A percentile compares a stretch with the other conserved stretches of the same genome.
These are phyloP conservation scores for Bombus pascuorum DNA, from an alignment of 1,140 invertebrate species.

Conservation along the genomic window DNA sequence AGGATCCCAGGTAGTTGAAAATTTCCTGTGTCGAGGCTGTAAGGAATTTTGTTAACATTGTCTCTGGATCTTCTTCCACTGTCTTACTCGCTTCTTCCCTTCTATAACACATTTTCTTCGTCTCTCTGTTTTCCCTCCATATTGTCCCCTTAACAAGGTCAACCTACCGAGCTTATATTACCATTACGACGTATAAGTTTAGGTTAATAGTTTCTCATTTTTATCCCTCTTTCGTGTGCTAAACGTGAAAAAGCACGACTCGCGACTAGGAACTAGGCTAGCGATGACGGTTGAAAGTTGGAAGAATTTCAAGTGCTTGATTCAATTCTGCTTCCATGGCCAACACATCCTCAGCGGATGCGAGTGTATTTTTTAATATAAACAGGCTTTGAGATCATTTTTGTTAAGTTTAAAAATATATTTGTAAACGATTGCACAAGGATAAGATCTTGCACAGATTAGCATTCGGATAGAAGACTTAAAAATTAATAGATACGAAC, in stretches of 20 bases:
- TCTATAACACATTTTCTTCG: neutral
- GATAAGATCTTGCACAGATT: too few relatives aligned
- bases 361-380: neutral
- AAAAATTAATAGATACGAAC: too few relatives aligned
- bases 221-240: slow-evolving; percentile 56
- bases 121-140: slow-evolving; percentile 34
- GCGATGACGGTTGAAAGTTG: neutral
- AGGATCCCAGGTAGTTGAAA: neutral
- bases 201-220: slow-evolving; percentile 71
- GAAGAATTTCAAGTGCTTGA: neutral
- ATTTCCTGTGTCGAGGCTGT: neutral
- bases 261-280: neutral
- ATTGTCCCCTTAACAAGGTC: slow-evolving; percentile 71
- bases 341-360: too few relatives aligned
- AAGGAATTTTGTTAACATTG: slow-evolving; percentile 47
- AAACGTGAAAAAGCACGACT: slow-evolving; percentile 53
- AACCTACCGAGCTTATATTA: slow-evolving; percentile 71
- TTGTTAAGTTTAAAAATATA: too few relatives aligned
- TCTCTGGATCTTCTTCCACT: slow-evolving; percentile 32
- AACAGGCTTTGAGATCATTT: neutral
- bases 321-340: neutral
- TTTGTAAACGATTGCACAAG: too few relatives aligned
- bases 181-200: slow-evolving; percentile 73
- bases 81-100: neutral
- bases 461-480: too few relatives aligned